Base-by-base conservation (phyloP, 2,888 invertebrate genomes). In the Timema podura region DNA sequence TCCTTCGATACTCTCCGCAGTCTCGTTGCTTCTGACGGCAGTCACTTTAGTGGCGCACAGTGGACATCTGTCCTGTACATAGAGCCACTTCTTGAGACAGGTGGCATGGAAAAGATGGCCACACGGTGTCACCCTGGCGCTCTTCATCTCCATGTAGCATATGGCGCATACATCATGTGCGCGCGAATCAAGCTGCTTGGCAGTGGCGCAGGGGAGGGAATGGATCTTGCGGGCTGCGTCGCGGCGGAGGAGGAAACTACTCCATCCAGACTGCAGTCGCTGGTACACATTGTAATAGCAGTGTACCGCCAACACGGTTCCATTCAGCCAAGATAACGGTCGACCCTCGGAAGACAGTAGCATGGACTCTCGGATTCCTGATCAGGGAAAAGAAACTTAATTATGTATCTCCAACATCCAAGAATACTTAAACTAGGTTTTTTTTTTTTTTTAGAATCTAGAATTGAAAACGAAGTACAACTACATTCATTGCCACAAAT, bases 141-240 rank as follows among this genome's bases (percentile, higher is more conserved):
- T 79, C 86, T 90, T 82, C 92, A 97, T 76, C 81, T 80, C 75
- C 85, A 59, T 80, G 75, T 82, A 84, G 76, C 85, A 86, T 68
- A 86, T 86, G 30, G 85, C 81, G 77, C 85, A 86, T 0, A 85
- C 81, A 74, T 85, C 84, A 74, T 81, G 64, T 13, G 69, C 59
- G 44, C 79, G 71, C 79, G 69, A 30, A 13, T 44, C 15, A 7
- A 71, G 67, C 67, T 71, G 69, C 45, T 48, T 51, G 8, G 46
- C 46, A 16, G 67, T 69, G 10, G 71, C 71, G 10, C 57, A 51
- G n/a, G 71, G 71, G 10, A 71, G 61, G 13, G 67, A 51, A 49
- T 81, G 80, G 45, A 85, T 81, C 74, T 83, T 83, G 71, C 80
- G 79, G 0, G 81, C 82, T 5, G 85, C 85, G 66, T 82, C 82